Evolutionary conservation across 2,113 vertebrate genomes (phyloP).

Genomic region (Potamarius usumacintae): DNA sequence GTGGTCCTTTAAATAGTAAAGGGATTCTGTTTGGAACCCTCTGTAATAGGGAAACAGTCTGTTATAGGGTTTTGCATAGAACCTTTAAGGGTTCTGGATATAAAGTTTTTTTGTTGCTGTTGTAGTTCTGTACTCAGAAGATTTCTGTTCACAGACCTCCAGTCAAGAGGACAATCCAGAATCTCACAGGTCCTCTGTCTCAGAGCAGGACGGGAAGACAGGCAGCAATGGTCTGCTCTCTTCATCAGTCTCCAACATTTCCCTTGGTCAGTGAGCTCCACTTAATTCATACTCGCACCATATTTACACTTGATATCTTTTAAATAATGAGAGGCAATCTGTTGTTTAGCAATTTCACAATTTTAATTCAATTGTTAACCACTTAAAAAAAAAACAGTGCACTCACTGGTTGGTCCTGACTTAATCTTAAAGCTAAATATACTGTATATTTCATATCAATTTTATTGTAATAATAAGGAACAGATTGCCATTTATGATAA

Average conservation of each 20-base stretch:
- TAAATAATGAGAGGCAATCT: background rate
- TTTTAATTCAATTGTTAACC: background rate
- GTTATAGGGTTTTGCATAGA: background rate
- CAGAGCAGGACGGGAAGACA: slow-evolving; percentile 12
- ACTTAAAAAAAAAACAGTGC: background rate
- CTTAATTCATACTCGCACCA: background rate
- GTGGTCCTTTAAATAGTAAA: background rate
- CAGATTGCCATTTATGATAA: background rate
- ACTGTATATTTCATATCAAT: background rate
- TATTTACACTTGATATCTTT: background rate
- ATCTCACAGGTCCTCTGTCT: background rate
- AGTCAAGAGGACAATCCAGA: slow-evolving; percentile 61
- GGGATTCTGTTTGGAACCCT: background rate
- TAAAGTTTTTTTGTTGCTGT: background rate
- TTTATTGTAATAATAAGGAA: background rate
- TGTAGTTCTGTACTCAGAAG: background rate
- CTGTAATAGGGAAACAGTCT: background rate
- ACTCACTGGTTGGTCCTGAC: background rate
- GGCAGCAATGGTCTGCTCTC: slow-evolving; percentile 4
- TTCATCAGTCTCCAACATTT: background rate
- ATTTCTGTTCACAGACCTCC: slow-evolving; percentile 58
- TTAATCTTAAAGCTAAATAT: background rate
- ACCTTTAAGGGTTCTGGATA: background rate
- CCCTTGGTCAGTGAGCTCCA: slow-evolving; percentile 47
- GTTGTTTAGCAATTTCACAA: background rate